phyloP scores from a whole-genome alignment of 2,797 vertebrate species.

The Mormyrus hasselquistii region DNA sequence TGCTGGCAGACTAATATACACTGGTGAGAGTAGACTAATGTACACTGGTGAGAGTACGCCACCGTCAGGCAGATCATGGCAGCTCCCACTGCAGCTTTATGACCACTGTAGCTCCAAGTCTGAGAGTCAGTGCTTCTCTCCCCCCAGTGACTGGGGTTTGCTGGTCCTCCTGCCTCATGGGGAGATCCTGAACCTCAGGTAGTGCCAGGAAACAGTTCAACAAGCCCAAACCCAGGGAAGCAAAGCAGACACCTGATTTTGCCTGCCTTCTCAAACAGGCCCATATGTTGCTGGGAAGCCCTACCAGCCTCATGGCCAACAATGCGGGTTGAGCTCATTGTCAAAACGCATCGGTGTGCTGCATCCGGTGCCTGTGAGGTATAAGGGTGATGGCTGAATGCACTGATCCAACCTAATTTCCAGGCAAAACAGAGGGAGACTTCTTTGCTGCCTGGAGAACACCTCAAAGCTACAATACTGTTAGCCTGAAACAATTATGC shows the following conservation, averaged over 20 bases:
- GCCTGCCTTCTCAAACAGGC: neutral
- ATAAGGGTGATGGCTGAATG: neutral
- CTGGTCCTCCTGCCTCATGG: neutral
- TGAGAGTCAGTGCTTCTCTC: conserved; percentile 3
- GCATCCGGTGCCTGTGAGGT: neutral
- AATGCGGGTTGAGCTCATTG: neutral
- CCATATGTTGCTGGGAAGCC: conserved; percentile 14
- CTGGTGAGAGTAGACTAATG: too few relatives aligned
- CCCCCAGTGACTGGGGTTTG: neutral
- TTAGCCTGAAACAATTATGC: conserved; percentile 34
- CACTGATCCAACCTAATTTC: neutral
- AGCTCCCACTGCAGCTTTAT: neutral
- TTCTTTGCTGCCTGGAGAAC: conserved; percentile 8
- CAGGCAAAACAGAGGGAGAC: neutral
- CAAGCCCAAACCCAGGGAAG: neutral
- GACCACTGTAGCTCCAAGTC: neutral
- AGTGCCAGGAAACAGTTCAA: conserved; percentile 11
- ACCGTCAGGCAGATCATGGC: neutral
- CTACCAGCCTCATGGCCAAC: neutral
- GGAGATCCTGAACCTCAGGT: conserved; percentile 15
- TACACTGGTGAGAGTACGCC: neutral
- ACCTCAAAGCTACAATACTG: conserved; percentile 28
- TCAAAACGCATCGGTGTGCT: neutral
- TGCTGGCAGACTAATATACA: neutral
- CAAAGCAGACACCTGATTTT: neutral